phyloP scores from a whole-genome alignment of 2,888 invertebrate genomes.

The Spialia ferax region DNA sequence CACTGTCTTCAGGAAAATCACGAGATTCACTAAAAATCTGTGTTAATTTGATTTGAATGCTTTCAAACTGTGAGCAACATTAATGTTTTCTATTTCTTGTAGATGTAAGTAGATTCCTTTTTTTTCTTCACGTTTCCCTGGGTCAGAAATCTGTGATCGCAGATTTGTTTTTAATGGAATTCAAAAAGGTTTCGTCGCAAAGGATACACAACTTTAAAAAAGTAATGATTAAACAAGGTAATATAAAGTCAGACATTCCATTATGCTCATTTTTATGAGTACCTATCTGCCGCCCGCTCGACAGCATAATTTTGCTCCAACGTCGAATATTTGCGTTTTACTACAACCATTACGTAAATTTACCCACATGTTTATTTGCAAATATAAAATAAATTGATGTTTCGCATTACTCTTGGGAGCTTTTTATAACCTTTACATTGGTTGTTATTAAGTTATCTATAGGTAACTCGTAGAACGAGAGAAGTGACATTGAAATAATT shows the following conservation, averaged over 20 bases:
- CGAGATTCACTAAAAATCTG: too few species aligned
- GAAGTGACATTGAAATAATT: conserved; percentile 3
- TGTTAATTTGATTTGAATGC: too few species aligned
- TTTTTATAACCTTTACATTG: conserved; percentile 49
- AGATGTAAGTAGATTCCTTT: too few species aligned
- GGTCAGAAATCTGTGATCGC: too few species aligned
- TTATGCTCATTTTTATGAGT: conserved; percentile 58
- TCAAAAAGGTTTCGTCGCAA: neutral
- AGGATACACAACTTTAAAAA: conserved; percentile 10
- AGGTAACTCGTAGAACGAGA: neutral
- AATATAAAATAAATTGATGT: conserved; percentile 78
- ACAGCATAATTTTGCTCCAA: conserved; percentile 52
- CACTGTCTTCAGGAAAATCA: too few species aligned
- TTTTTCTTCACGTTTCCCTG: too few species aligned
- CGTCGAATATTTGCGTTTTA: conserved; percentile 66
- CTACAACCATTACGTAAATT: conserved; percentile 81
- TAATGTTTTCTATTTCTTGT: too few species aligned
- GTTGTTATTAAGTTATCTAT: conserved; percentile 31
- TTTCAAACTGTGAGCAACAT: too few species aligned
- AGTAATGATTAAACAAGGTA: conserved; percentile 42
- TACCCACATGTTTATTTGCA: conserved; percentile 84
- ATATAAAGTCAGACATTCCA: conserved; percentile 48
- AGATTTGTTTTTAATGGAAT: neutral
- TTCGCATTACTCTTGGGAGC: conserved; percentile 58
- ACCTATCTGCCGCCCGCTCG: conserved; percentile 46